Percentiles rank a stretch among this genome's conserved stretches.
Conservation (phyloP, 1,140 invertebrate genomes). For the Meteorus sp. region DNA sequence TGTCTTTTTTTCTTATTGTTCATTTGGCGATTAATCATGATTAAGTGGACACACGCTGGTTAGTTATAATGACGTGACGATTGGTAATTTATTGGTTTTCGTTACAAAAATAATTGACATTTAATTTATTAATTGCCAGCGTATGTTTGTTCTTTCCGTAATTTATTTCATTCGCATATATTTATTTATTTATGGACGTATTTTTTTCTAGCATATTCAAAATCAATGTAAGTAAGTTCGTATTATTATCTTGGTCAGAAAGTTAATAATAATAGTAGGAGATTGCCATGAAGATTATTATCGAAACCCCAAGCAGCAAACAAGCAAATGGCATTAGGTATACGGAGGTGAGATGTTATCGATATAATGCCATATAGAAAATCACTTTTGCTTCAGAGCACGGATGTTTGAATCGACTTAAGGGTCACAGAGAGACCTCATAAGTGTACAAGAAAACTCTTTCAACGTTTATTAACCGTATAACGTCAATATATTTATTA, state of each 20-base stretch:
- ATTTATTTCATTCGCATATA: too few relatives aligned
- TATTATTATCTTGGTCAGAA: not conserved
- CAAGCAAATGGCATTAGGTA: slow-evolving; percentile 23
- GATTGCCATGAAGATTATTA: slow-evolving; percentile 6
- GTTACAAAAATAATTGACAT: not conserved
- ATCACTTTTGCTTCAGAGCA: slow-evolving; percentile 23
- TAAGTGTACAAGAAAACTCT: slow-evolving; percentile 14
- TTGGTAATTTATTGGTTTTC: slow-evolving; percentile 10
- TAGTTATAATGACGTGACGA: not conserved
- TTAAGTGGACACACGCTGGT: slow-evolving; percentile 10
- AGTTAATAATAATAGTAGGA: not conserved
- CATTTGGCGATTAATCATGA: slow-evolving; percentile 20
- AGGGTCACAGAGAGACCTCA: slow-evolving; percentile 1
- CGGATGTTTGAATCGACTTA: not conserved
- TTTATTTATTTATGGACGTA: too few relatives aligned
- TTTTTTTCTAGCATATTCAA: not conserved
- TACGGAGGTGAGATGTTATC: too few relatives aligned
- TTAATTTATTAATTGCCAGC: slow-evolving; percentile 7
- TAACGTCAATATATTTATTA: not conserved
- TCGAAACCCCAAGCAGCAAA: not conserved
- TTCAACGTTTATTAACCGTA: too few relatives aligned
- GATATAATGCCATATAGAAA: slow-evolving; percentile 18
- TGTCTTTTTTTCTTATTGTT: slow-evolving; percentile 11
- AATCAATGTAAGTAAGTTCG: not conserved
- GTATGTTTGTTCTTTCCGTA: not conserved